Evolutionary conservation across 2,888 invertebrate genomes (phyloP).

Genomic region (Chelonus formosanus): DNA sequence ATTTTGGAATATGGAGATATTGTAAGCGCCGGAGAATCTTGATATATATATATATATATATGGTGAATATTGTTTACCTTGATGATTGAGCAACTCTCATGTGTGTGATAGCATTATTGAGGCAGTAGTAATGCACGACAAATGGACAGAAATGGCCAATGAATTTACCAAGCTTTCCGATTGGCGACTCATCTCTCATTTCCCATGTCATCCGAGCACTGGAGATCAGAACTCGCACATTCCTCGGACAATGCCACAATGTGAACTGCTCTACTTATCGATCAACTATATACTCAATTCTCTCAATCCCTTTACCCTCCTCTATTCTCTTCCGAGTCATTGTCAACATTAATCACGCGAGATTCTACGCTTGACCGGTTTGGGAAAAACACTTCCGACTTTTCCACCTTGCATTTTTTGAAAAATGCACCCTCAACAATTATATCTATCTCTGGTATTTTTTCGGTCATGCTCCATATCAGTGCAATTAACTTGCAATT

Average conservation of each 20-base stretch:
- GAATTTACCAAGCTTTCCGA: slow-evolving; percentile 42
- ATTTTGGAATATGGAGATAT: too few species aligned
- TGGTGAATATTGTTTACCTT: slow-evolving; percentile 1
- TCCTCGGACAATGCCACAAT: neutral
- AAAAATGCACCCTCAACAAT: slow-evolving; percentile 4
- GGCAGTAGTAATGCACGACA: slow-evolving; percentile 10
- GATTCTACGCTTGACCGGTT: slow-evolving; percentile 28
- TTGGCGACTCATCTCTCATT: slow-evolving; percentile 43
- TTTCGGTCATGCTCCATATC: neutral
- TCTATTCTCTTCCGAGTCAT: slow-evolving; percentile 32
- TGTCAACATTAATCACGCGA: slow-evolving; percentile 43
- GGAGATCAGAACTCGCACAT: slow-evolving; percentile 1
- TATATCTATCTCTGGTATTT: neutral
- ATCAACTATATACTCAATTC: slow-evolving; percentile 18
- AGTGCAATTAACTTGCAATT: slow-evolving; percentile 12
- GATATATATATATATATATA: neutral
- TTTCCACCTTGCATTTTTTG: slow-evolving; percentile 13
- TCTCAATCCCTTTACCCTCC: neutral
- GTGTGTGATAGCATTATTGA: slow-evolving; percentile 12
- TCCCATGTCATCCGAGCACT: slow-evolving; percentile 35
- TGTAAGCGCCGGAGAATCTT: neutral
- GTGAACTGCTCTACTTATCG: slow-evolving; percentile 25
- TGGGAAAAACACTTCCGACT: slow-evolving; percentile 28
- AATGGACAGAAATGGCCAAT: slow-evolving; percentile 31
- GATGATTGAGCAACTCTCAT: slow-evolving; percentile 6